phyloP scores from a whole-genome alignment of 2,888 invertebrate species.

The Sarcophaga variegata region DNA sequence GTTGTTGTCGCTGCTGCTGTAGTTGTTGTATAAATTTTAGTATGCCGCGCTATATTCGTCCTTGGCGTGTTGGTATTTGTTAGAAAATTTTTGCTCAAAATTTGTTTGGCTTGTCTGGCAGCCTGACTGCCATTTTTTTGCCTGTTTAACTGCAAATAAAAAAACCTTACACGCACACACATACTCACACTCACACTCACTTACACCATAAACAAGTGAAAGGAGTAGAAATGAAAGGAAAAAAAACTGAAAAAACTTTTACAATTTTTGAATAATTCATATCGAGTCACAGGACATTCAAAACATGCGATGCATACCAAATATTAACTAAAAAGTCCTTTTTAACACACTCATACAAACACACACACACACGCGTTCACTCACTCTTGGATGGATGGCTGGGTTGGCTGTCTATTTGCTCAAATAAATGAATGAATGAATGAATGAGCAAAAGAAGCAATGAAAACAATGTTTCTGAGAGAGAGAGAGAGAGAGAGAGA shows the following conservation, averaged over 20 bases:
- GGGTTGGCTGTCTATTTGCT: neutral
- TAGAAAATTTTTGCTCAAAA: constrained; percentile 52
- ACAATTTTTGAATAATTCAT: constrained; percentile 81
- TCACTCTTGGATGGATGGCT: constrained; percentile 25
- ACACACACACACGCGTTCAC: constrained; percentile 7
- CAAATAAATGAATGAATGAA: constrained; percentile 42
- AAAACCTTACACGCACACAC: constrained; percentile 5
- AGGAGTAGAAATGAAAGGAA: constrained; percentile 25
- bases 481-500: constrained; percentile 5
- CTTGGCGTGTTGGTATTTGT: constrained; percentile 74
- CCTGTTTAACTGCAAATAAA: constrained; percentile 65
- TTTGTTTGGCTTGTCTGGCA: constrained; percentile 60
- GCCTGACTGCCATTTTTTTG: constrained; percentile 74
- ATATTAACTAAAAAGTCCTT: constrained; percentile 74
- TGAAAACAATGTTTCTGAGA: neutral
- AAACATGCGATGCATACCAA: constrained; percentile 82
- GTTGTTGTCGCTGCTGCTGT: constrained; percentile 50
- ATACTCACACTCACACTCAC: neutral
- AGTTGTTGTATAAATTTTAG: constrained; percentile 71
- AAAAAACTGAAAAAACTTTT: constrained; percentile 66
- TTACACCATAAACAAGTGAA: constrained; percentile 9
- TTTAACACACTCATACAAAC: constrained; percentile 6
- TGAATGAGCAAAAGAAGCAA: constrained; percentile 17
- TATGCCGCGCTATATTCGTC: constrained; percentile 80
- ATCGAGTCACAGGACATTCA: constrained; percentile 81